Percentiles rank a stretch among this genome's conserved stretches.
Evolutionary conservation across 1,140 invertebrate genomes (phyloP).

Genomic region (Megathymus violae): DNA sequence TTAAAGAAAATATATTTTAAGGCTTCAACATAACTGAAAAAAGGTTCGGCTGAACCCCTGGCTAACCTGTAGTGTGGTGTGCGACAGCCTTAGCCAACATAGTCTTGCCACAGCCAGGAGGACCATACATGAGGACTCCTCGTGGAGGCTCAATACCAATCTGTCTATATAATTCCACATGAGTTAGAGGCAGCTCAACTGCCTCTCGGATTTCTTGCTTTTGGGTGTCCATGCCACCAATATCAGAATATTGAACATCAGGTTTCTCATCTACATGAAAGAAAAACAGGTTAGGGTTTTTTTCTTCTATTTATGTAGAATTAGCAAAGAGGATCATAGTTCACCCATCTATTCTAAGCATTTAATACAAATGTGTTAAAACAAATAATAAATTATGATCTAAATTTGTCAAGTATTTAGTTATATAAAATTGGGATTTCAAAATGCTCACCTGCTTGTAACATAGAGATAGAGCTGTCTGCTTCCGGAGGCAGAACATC

Average conservation of each 20-base stretch:
- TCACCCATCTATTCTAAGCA: too few species aligned
- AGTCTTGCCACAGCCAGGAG: constrained; percentile 98
- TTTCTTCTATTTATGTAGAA: too few species aligned
- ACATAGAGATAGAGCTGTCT: constrained; percentile 99
- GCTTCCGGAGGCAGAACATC: constrained; percentile 99
- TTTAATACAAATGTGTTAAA: too few species aligned
- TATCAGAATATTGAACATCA: constrained; percentile 98
- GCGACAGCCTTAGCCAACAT: constrained; percentile 99
- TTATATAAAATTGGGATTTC: too few species aligned
- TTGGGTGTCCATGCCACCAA: constrained; percentile 99
- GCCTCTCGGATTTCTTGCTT: constrained; percentile 99
- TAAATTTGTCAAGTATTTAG: too few species aligned
- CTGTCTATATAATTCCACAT: constrained; percentile 99
- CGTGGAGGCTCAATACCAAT: constrained; percentile 98
- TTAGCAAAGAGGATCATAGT: too few species aligned
- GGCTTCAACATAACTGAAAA: too few species aligned
- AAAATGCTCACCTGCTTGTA: constrained; percentile 93
- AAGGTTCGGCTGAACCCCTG: too few species aligned
- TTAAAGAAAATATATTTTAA: too few species aligned
- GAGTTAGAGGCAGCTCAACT: constrained; percentile 98
- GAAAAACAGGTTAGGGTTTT: too few species aligned
- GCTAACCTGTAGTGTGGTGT: constrained; percentile 95
- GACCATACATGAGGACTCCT: constrained; percentile 99
- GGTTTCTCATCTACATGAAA: constrained; percentile 95
- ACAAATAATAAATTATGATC: too few species aligned